phyloP scores from a whole-genome alignment of 2,888 invertebrate species.

The Villa cingulata region DNA sequence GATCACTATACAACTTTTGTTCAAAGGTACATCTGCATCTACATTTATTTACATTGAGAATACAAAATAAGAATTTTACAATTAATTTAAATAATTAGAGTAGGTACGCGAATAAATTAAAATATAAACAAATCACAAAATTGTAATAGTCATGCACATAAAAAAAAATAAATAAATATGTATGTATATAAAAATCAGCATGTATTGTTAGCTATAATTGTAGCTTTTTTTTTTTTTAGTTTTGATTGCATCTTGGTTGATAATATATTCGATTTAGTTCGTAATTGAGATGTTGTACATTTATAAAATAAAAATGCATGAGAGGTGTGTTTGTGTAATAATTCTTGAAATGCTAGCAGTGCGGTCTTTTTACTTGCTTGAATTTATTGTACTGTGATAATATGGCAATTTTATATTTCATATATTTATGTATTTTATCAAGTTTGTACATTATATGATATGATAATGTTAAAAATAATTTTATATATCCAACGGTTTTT shows the following conservation, averaged over 20 bases:
- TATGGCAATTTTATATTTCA: too few relatives aligned
- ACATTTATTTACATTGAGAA: too few relatives aligned
- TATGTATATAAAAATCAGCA: neutral
- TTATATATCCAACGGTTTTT: too few relatives aligned
- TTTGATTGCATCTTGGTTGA: neutral
- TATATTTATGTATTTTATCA: too few relatives aligned
- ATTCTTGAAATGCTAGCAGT: neutral
- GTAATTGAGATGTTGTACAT: constrained; percentile 18
- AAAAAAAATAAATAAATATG: too few relatives aligned
- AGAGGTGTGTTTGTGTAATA: constrained; percentile 4
- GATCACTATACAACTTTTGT: too few relatives aligned
- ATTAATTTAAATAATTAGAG: constrained; percentile 22
- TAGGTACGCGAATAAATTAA: constrained; percentile 16
- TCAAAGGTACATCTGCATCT: too few relatives aligned
- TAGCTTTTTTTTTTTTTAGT: too few relatives aligned
- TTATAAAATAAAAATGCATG: constrained; percentile 12
- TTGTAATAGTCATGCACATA: constrained; percentile 3
- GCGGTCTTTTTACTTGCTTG: neutral
- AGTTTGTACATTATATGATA: too few relatives aligned
- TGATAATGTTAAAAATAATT: too few relatives aligned
- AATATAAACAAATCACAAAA: constrained; percentile 4
- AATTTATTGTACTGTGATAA: too few relatives aligned
- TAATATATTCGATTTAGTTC: constrained; percentile 9
- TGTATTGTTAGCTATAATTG: too few relatives aligned
- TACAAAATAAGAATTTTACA: constrained; percentile 6